Evolutionary conservation across 2,113 vertebrate genomes (phyloP).

Genomic region (Notechis scutatus): DNA sequence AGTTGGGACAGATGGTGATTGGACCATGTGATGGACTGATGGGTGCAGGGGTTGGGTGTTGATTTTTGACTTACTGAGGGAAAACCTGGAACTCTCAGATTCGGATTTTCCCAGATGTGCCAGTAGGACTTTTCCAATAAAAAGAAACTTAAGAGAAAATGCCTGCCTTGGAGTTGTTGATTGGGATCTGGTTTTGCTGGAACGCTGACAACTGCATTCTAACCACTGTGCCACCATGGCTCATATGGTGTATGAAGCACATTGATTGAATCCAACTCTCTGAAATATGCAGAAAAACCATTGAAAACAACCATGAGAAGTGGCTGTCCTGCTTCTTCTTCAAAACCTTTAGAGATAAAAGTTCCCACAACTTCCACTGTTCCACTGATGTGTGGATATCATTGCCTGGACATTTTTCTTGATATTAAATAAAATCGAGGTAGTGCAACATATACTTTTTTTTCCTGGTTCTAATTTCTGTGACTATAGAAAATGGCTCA

Average conservation of each 20-base stretch:
- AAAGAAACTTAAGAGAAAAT: too few species aligned
- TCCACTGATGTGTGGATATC: background rate
- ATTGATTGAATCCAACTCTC: background rate
- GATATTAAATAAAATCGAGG: background rate
- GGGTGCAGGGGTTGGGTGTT: too few species aligned
- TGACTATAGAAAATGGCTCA: background rate
- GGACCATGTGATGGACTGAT: too few species aligned
- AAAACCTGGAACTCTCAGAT: too few species aligned
- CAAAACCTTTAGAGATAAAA: background rate
- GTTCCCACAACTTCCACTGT: background rate
- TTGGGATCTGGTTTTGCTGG: too few species aligned
- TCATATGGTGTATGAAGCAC: background rate
- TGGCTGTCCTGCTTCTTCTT: background rate
- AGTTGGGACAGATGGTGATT: too few species aligned
- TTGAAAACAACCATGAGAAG: background rate
- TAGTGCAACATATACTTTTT: background rate
- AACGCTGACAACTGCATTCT: too few species aligned
- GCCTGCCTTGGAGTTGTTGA: too few species aligned
- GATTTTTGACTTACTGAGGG: too few species aligned
- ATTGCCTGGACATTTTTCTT: background rate
- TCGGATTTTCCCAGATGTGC: too few species aligned
- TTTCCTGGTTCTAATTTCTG: background rate
- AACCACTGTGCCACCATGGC: too few species aligned
- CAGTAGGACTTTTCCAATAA: too few species aligned
- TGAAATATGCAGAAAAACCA: background rate